Evolutionary conservation across 92 coral and sea anemone genomes (phyloP).

Genomic region (Umimayanthus chanpuru): DNA sequence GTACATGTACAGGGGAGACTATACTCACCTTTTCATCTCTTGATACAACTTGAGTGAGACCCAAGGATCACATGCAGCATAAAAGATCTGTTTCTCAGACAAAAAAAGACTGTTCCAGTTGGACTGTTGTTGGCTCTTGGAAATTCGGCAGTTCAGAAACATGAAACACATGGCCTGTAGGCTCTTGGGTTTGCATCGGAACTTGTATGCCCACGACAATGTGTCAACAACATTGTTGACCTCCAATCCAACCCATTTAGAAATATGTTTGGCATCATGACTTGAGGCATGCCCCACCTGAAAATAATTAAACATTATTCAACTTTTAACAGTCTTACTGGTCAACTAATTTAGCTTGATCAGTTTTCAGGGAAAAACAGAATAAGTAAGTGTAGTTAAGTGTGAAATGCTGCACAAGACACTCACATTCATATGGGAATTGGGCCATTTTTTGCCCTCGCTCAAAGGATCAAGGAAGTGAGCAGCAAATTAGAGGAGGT

Average conservation of each 20-base stretch:
- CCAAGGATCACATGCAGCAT: slow-evolving; percentile 45
- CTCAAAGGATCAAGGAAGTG: no score
- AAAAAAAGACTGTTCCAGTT: slow-evolving; percentile 37
- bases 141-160: slow-evolving; percentile 33
- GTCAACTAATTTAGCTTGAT: no score
- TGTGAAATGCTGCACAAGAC: no score
- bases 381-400: no score
- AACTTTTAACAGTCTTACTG: no score
- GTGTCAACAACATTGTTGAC: slow-evolving; percentile 40
- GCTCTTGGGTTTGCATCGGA: slow-evolving; percentile 28
- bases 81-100: slow-evolving; percentile 36
- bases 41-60: slow-evolving; percentile 27
- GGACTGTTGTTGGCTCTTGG: slow-evolving; percentile 40
- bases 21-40: slow-evolving; percentile 36
- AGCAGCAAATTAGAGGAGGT: no score
- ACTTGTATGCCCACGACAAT: slow-evolving; percentile 39
- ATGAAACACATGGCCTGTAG: slow-evolving; percentile 42
- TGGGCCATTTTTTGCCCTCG: no score
- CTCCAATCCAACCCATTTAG: slow-evolving; percentile 33
- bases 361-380: background rate
- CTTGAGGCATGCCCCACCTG: slow-evolving; percentile 41
- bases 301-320: background rate
- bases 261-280: slow-evolving; percentile 20
- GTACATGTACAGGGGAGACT: no score
- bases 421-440: no score